Evolutionary conservation across 2,888 invertebrate genomes (phyloP), one percentile per base, ranked within the genome.

Genomic region (Alloplasta piceator): DNA sequence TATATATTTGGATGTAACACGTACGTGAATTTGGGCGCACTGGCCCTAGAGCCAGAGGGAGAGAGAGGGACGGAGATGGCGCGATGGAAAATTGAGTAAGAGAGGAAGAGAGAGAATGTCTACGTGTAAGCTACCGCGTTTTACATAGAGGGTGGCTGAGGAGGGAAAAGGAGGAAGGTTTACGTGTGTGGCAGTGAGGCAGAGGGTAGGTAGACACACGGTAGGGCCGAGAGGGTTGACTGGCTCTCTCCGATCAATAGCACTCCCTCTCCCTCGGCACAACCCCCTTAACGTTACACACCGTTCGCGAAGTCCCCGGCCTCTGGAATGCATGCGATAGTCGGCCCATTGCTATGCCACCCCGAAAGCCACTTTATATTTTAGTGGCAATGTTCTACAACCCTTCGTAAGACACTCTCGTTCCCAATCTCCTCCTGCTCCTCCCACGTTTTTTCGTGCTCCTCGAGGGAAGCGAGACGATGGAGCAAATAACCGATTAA

Each of bases 371-470:
- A 91, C 91, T 91, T 91, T 90, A 90, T 90, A 91, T 90, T 90
- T 91, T 89, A 91, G 91, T 90, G 90, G 89, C 89, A 89, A 88
- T 90, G 90, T 90, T 90, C 89, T 90, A 90, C 90, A 90, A 89
- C 89, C 89, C 89, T 89, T 88, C 86, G 87, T 84, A 88, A 87
- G 86, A 89, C 88, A 87, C 88, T 87, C 84, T 87, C 86, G 52
- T 67, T 48, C 39, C 64, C 70, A 16, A 55, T 70, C 68, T 58
- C 56, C 52, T 16, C 14, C 60, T 38, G 55, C 58, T 60, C 26
- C 16, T 43, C 72, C 58, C 60, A 46, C 72, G 36, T 43, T 46
- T 16, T 56, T 43, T 55, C 41, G 1, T 46, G 71, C 14, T 14
- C 43, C 38, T 70, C 50, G 50, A 50, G 50, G 48, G 26, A 26